These are phyloP conservation scores for Strix aluco DNA, from an alignment of 2,113 vertebrate genomes.

Conservation along the genomic window DNA sequence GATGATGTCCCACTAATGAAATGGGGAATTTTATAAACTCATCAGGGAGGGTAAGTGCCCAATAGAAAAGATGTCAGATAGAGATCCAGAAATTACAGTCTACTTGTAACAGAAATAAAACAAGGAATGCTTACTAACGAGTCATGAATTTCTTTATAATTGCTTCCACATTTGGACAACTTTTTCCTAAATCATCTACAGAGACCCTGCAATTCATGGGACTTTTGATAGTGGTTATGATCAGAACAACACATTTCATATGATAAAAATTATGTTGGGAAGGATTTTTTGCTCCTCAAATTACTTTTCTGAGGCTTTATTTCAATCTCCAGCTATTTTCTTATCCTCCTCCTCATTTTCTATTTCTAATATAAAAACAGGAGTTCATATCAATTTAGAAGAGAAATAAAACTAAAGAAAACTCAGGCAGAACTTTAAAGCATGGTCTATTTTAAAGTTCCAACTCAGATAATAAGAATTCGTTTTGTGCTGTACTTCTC, in stretches of 20 bases:
- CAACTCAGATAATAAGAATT: not conserved
- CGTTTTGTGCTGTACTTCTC: not conserved
- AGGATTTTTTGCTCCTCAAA: conserved; percentile 73
- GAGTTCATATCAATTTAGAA: conserved; percentile 7
- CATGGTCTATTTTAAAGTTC: not conserved
- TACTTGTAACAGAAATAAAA: conserved; percentile 68
- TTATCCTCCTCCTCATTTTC: not conserved
- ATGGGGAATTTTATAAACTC: not conserved
- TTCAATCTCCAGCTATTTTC: conserved; percentile 54
- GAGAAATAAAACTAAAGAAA: conserved; percentile 57
- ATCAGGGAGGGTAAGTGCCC: not conserved
- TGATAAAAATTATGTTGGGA: conserved; percentile 65
- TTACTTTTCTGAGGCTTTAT: conserved; percentile 68
- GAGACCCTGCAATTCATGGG: not conserved
- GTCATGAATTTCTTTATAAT: conserved; percentile 78
- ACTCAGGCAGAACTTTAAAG: not conserved
- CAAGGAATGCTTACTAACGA: conserved; percentile 74
- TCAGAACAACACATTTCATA: conserved; percentile 51
- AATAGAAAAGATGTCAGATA: not conserved
- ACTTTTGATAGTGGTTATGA: not conserved
- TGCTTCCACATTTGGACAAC: conserved; percentile 75
- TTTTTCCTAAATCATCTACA: conserved; percentile 62
- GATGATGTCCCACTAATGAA: not conserved
- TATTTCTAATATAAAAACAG: conserved; percentile 19
- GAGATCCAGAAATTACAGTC: conserved; percentile 30